These are phyloP conservation scores for Otis tarda DNA, from an alignment of 2,113 vertebrate genomes.

Conservation along the genomic window DNA sequence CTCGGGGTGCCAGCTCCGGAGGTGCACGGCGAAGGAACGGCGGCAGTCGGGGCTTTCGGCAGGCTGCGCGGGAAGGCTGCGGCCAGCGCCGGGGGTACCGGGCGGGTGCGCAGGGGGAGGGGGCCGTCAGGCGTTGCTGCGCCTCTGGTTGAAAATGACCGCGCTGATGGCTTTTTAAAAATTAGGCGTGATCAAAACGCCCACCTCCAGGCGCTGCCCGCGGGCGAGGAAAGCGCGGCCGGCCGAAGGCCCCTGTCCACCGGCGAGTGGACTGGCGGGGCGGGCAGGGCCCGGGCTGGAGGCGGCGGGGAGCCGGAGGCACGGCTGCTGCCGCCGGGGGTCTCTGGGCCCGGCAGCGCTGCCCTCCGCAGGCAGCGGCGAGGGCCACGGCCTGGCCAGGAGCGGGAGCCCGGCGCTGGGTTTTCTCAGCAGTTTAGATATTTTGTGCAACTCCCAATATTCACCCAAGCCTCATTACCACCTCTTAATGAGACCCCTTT, in stretches of 20 bases:
- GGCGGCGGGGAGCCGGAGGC: not conserved
- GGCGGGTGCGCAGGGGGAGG: too few relatives aligned
- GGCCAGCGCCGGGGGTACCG: not conserved
- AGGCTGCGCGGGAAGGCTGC: too few relatives aligned
- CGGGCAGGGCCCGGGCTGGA: too few relatives aligned
- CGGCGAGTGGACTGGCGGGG: not conserved
- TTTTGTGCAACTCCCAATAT: slow-evolving; percentile 75
- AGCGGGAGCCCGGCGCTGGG: not conserved
- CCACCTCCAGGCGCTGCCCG: not conserved
- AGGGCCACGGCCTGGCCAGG: not conserved
- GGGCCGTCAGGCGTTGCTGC: too few relatives aligned
- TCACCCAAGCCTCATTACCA: slow-evolving; percentile 94
- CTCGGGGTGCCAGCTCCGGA: too few relatives aligned
- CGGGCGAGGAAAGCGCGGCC: not conserved
- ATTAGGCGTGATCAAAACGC: accelerated
- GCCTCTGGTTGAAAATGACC: not conserved
- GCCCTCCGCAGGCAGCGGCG: too few relatives aligned
- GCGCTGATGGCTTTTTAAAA: not conserved
- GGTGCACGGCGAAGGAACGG: too few relatives aligned
- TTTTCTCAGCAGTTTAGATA: slow-evolving; percentile 43
- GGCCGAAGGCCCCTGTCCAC: too few relatives aligned
- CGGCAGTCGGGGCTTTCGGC: not conserved
- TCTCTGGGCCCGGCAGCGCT: too few relatives aligned
- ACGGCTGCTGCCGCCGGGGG: not conserved
- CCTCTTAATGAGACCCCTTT: slow-evolving; percentile 95